These are phyloP conservation scores for Microchrysa polita DNA, from an alignment of 2,888 invertebrate species.

Conservation along the genomic window DNA sequence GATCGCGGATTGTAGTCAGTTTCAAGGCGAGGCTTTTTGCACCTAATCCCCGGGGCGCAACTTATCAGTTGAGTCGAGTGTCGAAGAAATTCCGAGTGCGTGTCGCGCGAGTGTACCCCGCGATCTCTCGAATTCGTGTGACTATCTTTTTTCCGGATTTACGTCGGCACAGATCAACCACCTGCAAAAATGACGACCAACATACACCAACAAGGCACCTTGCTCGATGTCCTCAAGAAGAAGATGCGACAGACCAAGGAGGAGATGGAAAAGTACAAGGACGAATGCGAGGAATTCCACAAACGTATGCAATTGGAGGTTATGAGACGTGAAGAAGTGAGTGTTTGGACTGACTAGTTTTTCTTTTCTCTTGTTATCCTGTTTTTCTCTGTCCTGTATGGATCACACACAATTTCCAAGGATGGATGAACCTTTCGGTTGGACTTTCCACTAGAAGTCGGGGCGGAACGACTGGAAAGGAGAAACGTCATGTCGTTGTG, in stretches of 20 bases:
- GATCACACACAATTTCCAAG: constrained; percentile 31
- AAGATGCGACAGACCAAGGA: constrained; percentile 99
- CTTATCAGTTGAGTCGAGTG: constrained; percentile 23
- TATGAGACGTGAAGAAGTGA: constrained; percentile 98
- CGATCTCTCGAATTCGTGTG: no score
- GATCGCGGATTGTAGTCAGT: background rate
- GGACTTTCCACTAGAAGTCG: background rate
- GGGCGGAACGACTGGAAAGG: background rate
- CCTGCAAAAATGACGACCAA: constrained; percentile 79
- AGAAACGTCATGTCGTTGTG: constrained; percentile 10
- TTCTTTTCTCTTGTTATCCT: no score
- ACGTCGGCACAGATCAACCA: no score
- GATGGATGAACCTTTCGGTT: background rate
- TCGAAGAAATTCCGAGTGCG: no score
- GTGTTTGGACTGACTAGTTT: no score
- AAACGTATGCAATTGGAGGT: constrained; percentile 95
- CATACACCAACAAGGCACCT: constrained; percentile 91
- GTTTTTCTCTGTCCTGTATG: no score
- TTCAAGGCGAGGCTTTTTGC: constrained; percentile 42
- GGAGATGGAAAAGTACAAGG: constrained; percentile 98
- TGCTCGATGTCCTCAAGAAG: constrained; percentile 97
- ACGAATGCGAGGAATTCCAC: constrained; percentile 96
- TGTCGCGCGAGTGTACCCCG: no score
- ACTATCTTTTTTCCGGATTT: no score
- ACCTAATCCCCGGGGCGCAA: constrained; percentile 10